Conservation (phyloP, 2,797 vertebrate genomes). For the Sebastes trivittatus region DNA sequence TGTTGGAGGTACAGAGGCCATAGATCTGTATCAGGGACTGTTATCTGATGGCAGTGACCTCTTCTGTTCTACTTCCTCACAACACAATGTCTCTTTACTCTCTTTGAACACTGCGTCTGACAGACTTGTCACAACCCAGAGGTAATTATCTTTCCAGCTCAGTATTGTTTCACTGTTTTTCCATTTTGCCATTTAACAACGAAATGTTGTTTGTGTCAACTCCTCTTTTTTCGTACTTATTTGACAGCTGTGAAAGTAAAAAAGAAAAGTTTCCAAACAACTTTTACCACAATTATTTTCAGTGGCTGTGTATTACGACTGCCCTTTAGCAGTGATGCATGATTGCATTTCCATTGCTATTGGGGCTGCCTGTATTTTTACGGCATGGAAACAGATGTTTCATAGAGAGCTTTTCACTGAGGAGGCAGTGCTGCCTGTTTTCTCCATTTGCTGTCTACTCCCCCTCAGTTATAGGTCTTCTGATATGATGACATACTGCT, state of each 20-base stretch:
- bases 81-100: slow-evolving; percentile 37
- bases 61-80: slow-evolving; percentile 29
- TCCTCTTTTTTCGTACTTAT: not conserved
- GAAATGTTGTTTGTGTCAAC: slow-evolving; percentile 4
- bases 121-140: slow-evolving; percentile 12
- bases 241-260: slow-evolving; percentile 45
- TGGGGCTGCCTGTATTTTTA: slow-evolving; percentile 57
- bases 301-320: slow-evolving; percentile 50
- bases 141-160: slow-evolving; percentile 28
- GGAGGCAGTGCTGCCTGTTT: slow-evolving; percentile 48
- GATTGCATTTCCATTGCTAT: slow-evolving; percentile 75
- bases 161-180: slow-evolving; percentile 28
- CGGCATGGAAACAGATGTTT: slow-evolving; percentile 80
- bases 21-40: slow-evolving; percentile 54
- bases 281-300: slow-evolving; percentile 65
- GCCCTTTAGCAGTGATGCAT: slow-evolving; percentile 55
- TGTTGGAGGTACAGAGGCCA: slow-evolving; percentile 22
- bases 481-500: slow-evolving; percentile 36
- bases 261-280: slow-evolving; percentile 61
- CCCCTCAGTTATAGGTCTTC: slow-evolving; percentile 30
- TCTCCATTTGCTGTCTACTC: slow-evolving; percentile 35
- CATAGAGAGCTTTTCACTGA: slow-evolving; percentile 53
- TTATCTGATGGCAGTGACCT: slow-evolving; percentile 50
- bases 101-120: slow-evolving; percentile 31
- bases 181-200: slow-evolving; percentile 13